Evolutionary conservation across 2,888 invertebrate genomes (phyloP).

Genomic region (Seladonia tumulorum): DNA sequence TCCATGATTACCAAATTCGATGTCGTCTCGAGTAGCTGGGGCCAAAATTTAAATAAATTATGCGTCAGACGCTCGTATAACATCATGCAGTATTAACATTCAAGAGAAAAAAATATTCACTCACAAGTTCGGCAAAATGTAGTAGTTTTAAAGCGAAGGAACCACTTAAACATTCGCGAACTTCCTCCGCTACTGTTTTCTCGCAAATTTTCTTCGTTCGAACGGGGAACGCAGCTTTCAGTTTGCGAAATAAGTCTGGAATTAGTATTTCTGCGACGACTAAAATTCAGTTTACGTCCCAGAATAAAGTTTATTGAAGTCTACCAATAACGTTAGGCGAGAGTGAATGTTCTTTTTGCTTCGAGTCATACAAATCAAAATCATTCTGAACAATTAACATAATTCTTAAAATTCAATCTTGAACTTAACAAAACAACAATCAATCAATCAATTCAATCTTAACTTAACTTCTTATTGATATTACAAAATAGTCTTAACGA

Average conservation of each 20-base stretch:
- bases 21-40: not conserved
- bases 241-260: not conserved
- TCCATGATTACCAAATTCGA: not conserved
- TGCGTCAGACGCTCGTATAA: not conserved
- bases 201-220: not conserved
- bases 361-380: not conserved
- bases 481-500: too few relatives aligned
- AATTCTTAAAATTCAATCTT: not conserved
- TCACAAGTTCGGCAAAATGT: not conserved
- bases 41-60: not conserved
- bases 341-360: not conserved
- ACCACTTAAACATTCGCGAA: not conserved
- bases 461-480: too few relatives aligned
- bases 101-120: not conserved
- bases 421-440: too few relatives aligned
- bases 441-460: too few relatives aligned
- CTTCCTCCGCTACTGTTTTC: not conserved
- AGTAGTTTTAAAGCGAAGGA: not conserved
- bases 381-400: not conserved
- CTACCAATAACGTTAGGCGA: not conserved
- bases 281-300: not conserved
- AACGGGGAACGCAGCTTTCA: not conserved
- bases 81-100: not conserved
- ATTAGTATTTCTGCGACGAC: not conserved
- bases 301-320: not conserved